Conservation (phyloP, 2,113 vertebrate species). For the Octodon degus region DNA sequence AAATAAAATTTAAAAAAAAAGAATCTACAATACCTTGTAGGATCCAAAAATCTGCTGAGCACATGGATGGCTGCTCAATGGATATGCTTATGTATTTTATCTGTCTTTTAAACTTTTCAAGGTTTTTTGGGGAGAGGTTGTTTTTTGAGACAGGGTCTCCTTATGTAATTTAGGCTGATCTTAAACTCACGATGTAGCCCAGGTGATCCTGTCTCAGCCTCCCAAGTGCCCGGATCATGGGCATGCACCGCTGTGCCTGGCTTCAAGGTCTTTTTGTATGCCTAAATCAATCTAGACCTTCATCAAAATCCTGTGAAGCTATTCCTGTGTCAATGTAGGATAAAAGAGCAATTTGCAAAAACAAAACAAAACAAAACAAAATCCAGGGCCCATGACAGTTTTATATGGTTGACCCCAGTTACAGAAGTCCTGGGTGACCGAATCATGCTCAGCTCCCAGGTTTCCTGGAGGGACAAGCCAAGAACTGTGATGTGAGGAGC, state of each 20-base stretch:
- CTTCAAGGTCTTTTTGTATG: not conserved
- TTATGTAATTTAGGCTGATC: not conserved
- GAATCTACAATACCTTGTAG: not conserved
- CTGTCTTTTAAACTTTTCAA: not conserved
- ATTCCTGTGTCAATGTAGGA: not conserved
- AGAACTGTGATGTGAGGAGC: not conserved
- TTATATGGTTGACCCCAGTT: not conserved
- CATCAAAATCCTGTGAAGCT: conserved; percentile 41
- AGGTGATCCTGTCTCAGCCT: not conserved
- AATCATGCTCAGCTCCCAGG: not conserved
- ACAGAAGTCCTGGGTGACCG: not conserved
- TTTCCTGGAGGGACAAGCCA: not conserved
- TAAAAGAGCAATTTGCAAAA: not conserved
- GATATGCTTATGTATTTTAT: not conserved
- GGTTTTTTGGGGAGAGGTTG: not conserved
- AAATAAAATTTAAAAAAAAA: no score
- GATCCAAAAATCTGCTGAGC: not conserved
- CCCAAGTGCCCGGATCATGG: not conserved
- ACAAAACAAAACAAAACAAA: not conserved
- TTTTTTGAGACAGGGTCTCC: not conserved
- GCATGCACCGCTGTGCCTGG: not conserved
- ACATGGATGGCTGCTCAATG: no score
- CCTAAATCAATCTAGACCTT: conserved; percentile 13
- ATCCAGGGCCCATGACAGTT: not conserved
- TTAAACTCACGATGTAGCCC: not conserved